These are phyloP conservation scores for Hirundichthys speculiger DNA, from an alignment of 2,113 vertebrate genomes.

Conservation along the genomic window DNA sequence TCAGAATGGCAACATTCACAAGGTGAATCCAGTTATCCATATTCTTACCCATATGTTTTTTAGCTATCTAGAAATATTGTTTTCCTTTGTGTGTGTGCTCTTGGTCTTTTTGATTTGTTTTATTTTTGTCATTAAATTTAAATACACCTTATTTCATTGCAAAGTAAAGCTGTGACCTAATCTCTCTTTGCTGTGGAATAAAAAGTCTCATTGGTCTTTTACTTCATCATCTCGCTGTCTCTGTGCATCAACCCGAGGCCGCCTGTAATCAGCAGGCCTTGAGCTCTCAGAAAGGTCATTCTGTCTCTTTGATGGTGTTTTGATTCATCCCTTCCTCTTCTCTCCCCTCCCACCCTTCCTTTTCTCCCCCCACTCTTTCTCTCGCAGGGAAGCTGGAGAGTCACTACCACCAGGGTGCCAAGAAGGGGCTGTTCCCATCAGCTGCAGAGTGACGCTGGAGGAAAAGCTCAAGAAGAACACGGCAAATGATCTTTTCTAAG, in stretches of 20 bases:
- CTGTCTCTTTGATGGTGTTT: conserved; percentile 79
- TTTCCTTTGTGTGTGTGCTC: too few relatives aligned
- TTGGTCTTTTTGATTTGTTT: not conserved
- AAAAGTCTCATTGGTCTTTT: conserved; percentile 57
- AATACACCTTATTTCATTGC: conserved; percentile 31
- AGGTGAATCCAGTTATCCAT: too few relatives aligned
- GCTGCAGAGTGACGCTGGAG: conserved; percentile 68
- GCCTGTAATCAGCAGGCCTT: conserved; percentile 76
- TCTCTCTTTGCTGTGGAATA: conserved; percentile 41
- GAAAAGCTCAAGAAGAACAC: conserved; percentile 25
- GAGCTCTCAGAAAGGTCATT: conserved; percentile 77
- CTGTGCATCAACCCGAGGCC: conserved; percentile 42
- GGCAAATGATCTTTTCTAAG: conserved; percentile 18
- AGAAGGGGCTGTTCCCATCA: conserved; percentile 92
- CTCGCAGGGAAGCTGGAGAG: conserved; percentile 93
- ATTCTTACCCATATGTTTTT: too few relatives aligned
- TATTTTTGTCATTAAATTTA: conserved; percentile 21
- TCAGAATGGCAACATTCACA: too few relatives aligned
- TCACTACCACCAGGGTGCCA: conserved; percentile 94
- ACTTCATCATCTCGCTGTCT: conserved; percentile 43
- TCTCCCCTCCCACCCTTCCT: conserved; percentile 49
- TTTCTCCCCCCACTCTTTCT: conserved; percentile 18
- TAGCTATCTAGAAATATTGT: too few relatives aligned
- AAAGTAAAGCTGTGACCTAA: conserved; percentile 42
- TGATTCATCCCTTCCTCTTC: conserved; percentile 75